Conservation (phyloP, 2,888 invertebrate species). For the Sesamia inferens region DNA sequence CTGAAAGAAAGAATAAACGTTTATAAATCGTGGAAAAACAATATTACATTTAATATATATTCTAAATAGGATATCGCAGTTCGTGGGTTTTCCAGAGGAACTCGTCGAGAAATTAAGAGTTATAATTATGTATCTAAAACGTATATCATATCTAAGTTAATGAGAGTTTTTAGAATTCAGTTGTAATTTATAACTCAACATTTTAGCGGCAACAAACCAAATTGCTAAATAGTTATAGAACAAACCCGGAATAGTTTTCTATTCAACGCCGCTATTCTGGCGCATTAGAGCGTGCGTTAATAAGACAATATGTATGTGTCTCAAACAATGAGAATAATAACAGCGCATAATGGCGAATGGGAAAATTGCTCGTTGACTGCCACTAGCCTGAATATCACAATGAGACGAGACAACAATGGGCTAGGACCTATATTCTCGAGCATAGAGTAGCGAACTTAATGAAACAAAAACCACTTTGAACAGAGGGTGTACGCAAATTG, state of each 20-base stretch:
- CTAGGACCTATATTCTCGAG: constrained; percentile 81
- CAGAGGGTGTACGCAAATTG: constrained; percentile 81
- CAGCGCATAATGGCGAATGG: constrained; percentile 85
- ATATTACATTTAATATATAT: too few relatives aligned
- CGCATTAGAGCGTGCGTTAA: constrained; percentile 71
- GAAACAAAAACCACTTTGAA: constrained; percentile 84
- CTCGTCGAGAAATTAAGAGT: background rate
- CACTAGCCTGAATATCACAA: constrained; percentile 82
- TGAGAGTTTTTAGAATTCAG: background rate
- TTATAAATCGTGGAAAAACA: constrained; percentile 26
- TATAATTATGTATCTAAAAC: too few relatives aligned
- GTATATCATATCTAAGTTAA: background rate
- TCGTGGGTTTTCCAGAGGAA: background rate
- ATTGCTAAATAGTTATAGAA: constrained; percentile 38
- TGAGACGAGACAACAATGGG: constrained; percentile 83
- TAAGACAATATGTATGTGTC: constrained; percentile 81
- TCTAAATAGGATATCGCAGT: background rate
- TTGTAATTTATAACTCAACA: background rate
- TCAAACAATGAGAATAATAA: constrained; percentile 86
- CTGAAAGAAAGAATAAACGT: constrained; percentile 7
- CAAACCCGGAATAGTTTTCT: constrained; percentile 57
- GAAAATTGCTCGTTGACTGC: constrained; percentile 87
- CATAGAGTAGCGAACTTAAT: constrained; percentile 79
- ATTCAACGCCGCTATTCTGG: constrained; percentile 60
- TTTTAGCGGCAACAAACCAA: constrained; percentile 25